A percentile compares a stretch with the other conserved stretches of the same genome.
phyloP scores from a whole-genome alignment of 2,888 invertebrate genomes.

The Diaprepes abbreviatus region DNA sequence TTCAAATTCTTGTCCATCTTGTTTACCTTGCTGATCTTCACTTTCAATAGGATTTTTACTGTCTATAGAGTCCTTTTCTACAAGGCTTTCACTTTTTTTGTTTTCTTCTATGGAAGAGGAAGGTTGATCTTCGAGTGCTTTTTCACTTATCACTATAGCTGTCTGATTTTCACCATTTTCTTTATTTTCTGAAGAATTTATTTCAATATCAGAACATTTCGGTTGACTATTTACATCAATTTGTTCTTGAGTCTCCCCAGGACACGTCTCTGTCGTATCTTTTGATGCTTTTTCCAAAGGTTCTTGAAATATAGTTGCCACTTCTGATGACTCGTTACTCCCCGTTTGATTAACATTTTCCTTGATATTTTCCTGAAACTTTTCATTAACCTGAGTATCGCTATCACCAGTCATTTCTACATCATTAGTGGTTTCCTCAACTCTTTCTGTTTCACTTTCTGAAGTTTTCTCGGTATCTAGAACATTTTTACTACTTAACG shows the following conservation, averaged over 20 bases:
- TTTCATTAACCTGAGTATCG: conserved; percentile 62
- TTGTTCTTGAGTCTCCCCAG: conserved; percentile 4
- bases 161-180: not conserved
- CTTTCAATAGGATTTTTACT: not conserved
- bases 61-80: not conserved
- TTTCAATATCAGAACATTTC: not conserved
- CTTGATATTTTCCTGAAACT: conserved; percentile 3
- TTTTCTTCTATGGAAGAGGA: not conserved
- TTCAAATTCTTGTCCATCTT: conserved; percentile 17
- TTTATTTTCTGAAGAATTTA: not conserved
- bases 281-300: not conserved
- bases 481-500: conserved; percentile 65
- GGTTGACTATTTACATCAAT: not conserved
- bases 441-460: too few relatives aligned
- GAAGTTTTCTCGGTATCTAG: conserved; percentile 63
- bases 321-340: not conserved
- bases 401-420: conserved; percentile 57
- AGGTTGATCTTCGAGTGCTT: conserved; percentile 57
- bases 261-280: not conserved
- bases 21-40: conserved; percentile 29
- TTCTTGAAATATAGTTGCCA: conserved; percentile 7
- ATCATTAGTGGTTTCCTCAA: conserved; percentile 21
- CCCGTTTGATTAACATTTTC: conserved; percentile 5
- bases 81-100: not conserved
- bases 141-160: conserved; percentile 44